Base-by-base conservation (phyloP, 2,113 vertebrate genomes). In the Lota lota region DNA sequence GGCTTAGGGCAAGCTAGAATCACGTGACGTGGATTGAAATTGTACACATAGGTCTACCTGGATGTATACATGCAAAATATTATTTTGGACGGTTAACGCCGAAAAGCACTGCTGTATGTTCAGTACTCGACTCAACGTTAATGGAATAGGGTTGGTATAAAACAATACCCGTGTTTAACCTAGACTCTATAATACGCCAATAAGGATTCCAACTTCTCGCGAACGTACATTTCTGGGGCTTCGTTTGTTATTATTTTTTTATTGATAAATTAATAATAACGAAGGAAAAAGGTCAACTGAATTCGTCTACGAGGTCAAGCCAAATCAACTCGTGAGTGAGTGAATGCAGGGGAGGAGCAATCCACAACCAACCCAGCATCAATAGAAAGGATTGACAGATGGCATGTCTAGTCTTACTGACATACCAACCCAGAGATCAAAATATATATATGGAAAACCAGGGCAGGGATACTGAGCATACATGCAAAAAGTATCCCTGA, bases 281-380 rank as follows among this genome's bases (percentile, higher is more conserved):
- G 40, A 47, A 47, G 2, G 40, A 11, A 40, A 47, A 8, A 47
- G 28, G 10, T 12, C 12, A 11, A 47, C 40, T 47, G 58, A 20
- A 12, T 69, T 71, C 56, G 69, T 72, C 83, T 90, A 82, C 58
- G 21, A 85, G 84, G 87, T 90, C 88, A 89, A 78, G 74, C 77
- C 75, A 47, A 47, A 47, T 47, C 10, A 47, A 47, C 10, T 1
- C 40, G 40, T 47, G 40, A 14, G 40, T 47, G 40, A 14, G 40
- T 47, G 10, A 47, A 47, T 11, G 10, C 8, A 8, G 28, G 40
- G 40, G 40, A 47, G 40, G 40, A 47, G 40, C 40, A 8, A 81
- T 67, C 65, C 79, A 74, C 81, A 78, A 73, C 82, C 74, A 69
- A 81, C 5, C 40, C 56, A 77, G 75, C 83, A 78, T 78, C 57